Evolutionary conservation across 1,140 invertebrate species (phyloP).

Genomic region (Nymphalis io): DNA sequence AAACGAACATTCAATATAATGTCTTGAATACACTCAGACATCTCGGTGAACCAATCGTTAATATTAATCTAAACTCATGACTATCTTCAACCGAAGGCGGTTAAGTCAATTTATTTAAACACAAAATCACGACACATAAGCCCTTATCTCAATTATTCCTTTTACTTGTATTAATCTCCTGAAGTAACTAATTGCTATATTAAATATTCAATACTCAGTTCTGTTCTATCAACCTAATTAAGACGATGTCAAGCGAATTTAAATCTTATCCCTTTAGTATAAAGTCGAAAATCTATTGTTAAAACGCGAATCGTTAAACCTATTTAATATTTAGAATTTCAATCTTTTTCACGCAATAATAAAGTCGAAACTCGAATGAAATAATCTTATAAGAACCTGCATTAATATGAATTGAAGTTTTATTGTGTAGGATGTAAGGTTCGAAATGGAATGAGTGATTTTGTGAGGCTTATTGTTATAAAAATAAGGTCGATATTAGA

Average conservation of each 20-base stretch:
- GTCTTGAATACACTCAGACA: too few species aligned
- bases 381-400: background rate
- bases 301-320: background rate
- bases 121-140: slow-evolving; percentile 3
- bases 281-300: background rate
- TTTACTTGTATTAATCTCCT: background rate
- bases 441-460: too few species aligned
- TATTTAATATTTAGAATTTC: background rate
- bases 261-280: background rate
- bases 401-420: too few species aligned
- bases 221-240: slow-evolving; percentile 4
- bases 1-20: too few species aligned
- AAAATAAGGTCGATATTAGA: too few species aligned
- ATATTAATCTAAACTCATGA: too few species aligned
- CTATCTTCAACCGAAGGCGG: too few species aligned
- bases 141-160: background rate
- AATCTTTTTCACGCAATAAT: background rate
- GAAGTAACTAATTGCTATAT: slow-evolving; percentile 3
- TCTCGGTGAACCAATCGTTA: too few species aligned
- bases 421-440: too few species aligned
- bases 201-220: slow-evolving; percentile 1
- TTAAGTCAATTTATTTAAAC: too few species aligned
- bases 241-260: background rate
- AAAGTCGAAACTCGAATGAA: background rate
- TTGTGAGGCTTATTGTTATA: too few species aligned